Percentiles rank a stretch among this genome's conserved stretches.
Evolutionary conservation across 2,888 invertebrate genomes (phyloP).

Genomic region (Apotomis capreana): DNA sequence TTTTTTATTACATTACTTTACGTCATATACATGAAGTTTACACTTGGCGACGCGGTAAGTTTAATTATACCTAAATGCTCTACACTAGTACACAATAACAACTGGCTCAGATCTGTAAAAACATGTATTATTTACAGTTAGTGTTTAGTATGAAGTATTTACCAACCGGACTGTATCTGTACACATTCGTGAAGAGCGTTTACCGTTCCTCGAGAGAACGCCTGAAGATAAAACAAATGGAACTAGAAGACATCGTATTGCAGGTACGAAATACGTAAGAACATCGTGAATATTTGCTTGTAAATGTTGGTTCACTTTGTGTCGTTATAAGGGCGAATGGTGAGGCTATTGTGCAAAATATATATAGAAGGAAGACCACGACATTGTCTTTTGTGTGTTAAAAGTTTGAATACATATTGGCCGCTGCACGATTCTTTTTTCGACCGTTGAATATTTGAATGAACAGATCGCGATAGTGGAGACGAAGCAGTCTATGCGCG

Average conservation of each 20-base stretch:
- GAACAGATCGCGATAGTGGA: conserved; percentile 69
- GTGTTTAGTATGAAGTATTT: conserved; percentile 67
- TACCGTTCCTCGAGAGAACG: conserved; percentile 62
- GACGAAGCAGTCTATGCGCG: conserved; percentile 66
- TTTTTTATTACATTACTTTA: conserved; percentile 57
- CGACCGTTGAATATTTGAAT: too few species aligned
- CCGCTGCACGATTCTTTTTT: too few species aligned
- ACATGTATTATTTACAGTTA: conserved; percentile 51
- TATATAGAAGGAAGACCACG: too few species aligned
- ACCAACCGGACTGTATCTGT: conserved; percentile 65
- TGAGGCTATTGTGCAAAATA: too few species aligned
- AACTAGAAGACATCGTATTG: conserved; percentile 69
- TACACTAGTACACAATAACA: too few species aligned
- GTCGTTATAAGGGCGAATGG: too few species aligned
- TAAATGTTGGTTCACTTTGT: neutral
- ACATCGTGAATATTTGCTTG: neutral
- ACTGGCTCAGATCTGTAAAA: neutral
- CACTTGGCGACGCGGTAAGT: conserved; percentile 64
- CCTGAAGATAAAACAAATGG: conserved; percentile 60
- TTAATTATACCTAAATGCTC: neutral
- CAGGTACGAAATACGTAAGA: conserved; percentile 57
- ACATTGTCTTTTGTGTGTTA: too few species aligned
- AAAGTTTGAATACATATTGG: too few species aligned
- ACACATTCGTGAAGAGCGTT: conserved; percentile 61
- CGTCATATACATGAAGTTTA: conserved; percentile 58